Evolutionary conservation across 2,888 invertebrate genomes (phyloP), one percentile per base, ranked within the genome.

Genomic region (Pollenia angustigena): DNA sequence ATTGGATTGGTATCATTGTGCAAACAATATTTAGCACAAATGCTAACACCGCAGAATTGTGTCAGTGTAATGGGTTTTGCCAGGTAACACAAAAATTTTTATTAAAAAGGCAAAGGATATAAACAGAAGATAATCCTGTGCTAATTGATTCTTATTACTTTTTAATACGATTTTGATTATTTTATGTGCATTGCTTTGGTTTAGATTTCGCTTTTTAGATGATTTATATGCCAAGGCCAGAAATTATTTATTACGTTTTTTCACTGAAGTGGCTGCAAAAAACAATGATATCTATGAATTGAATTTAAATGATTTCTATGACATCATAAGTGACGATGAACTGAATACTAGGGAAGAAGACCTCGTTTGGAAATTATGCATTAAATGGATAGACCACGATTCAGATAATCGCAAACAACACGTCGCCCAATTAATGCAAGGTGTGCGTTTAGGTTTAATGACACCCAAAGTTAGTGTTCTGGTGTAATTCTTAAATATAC

Each of bases 341-440:
- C 93, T 98, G 48, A 98, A 98, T 92, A 97, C 97, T 0, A 97
- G 97, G 89, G 97, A 96, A 90, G 98, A 98, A 92, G 97, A 97
- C 92, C 95, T 95, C 0, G 97, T 97, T 0, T 98, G 98, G 97
- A 97, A 97, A 91, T 95, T 97, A 46, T 96, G 97, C 23, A 92
- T 98, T 75, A 95, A 96, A 66, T 98, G 98, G 98, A 97, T 98
- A 81, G 96, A 97, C 90, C 94, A 96, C 89, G 96, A 97, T 89
- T 95, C 96, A 0, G 95, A 96, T 32, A 94, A 94, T 18, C 95
- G 98, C 64, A 96, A 96, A 93, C 94, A 94, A 79, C 95, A 97
- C 91, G 96, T 98, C 42, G 96, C 97, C 1, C 95, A 96, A 75
- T 93, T 98, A 32, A 96, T 97, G 96, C 95, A 95, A 85, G 96